A percentile compares a stretch with the other conserved stretches of the same genome.
These are phyloP conservation scores for Diaprepes abbreviatus DNA, from an alignment of 2,888 invertebrate species.

Conservation along the genomic window DNA sequence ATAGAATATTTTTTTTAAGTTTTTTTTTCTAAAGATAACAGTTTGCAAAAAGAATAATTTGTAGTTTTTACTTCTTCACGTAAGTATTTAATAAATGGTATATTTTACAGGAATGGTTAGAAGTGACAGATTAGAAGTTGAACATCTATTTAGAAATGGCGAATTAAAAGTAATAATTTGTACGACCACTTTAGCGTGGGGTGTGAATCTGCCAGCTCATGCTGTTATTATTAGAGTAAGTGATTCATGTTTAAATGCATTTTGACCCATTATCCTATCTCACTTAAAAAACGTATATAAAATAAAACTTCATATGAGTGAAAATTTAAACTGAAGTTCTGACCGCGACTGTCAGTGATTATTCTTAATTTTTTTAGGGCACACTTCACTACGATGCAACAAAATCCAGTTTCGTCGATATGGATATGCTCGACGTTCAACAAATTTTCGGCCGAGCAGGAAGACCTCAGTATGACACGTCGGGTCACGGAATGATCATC, in stretches of 20 bases:
- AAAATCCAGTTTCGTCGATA: constrained; percentile 92
- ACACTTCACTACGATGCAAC: constrained; percentile 98
- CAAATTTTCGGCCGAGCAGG: constrained; percentile 99
- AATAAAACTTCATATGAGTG: too few species aligned
- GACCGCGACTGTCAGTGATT: too few species aligned
- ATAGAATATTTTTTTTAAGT: too few species aligned
- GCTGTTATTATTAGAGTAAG: constrained; percentile 93
- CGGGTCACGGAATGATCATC: constrained; percentile 95
- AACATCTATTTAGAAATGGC: constrained; percentile 91
- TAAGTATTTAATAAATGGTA: too few species aligned
- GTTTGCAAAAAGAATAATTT: too few species aligned
- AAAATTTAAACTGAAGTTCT: too few species aligned
- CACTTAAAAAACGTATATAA: too few species aligned
- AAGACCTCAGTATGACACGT: constrained; percentile 95
- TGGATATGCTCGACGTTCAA: constrained; percentile 96
- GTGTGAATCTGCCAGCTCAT: constrained; percentile 98
- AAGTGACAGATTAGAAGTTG: constrained; percentile 67
- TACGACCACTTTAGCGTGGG: constrained; percentile 99
- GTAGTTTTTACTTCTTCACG: too few species aligned
- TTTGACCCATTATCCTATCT: too few species aligned
- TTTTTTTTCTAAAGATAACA: too few species aligned
- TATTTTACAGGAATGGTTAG: constrained; percentile 71
- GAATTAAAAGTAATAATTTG: constrained; percentile 92
- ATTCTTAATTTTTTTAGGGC: constrained; percentile 83
- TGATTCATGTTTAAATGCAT: too few species aligned